Base-by-base conservation (phyloP, 2,113 vertebrate genomes). In the Pholis gunnellus region DNA sequence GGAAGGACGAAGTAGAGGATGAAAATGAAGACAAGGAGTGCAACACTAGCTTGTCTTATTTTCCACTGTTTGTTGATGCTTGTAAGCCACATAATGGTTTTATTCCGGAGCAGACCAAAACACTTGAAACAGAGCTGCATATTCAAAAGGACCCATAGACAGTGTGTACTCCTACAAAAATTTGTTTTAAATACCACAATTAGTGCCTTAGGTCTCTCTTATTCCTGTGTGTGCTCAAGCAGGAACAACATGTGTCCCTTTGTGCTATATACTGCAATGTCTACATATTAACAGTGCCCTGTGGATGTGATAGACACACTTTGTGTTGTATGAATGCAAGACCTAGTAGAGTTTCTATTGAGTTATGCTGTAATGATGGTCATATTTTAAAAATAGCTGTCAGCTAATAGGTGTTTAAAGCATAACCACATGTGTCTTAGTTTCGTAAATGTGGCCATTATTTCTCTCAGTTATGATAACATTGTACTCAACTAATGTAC, bases 21-120 rank as follows among this genome's bases (percentile, higher is more conserved):
- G 96, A 95, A 27, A 81, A 94, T 7, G 96, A 97, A 0, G 95
- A 96, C 77, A 98, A 97, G 82, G 95, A 95, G 86, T 97, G 95
- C 74, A 97, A 97, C 89, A 96, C 95, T 40, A 97, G 97, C 91
- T 94, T 97, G 6, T 94, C 96, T 40, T 91, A 95, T 66, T 94
- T 98, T 72, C 96, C 97, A 0, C 93, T 96, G 44, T 97, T 95
- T 63, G 93, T 95, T 17, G 96, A 97, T 86, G 94, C 93, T 25
- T 96, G 95, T 0, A 95, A 95, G 52, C 72, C 95, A 61, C 95
- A 96, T 83, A 97, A 98, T 6, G 96, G 95, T 15, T 88, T 94
- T 61, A 89, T 96, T 79, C 93, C 93, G 42, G 93, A 72, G 3
- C 95, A 96, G 93, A 95, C 96, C 96, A 97, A 92, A 0, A 88